Evolutionary conservation across 2,797 vertebrate genomes (phyloP), one percentile per base, ranked within the genome.

Genomic region (Bufotes viridis): DNA sequence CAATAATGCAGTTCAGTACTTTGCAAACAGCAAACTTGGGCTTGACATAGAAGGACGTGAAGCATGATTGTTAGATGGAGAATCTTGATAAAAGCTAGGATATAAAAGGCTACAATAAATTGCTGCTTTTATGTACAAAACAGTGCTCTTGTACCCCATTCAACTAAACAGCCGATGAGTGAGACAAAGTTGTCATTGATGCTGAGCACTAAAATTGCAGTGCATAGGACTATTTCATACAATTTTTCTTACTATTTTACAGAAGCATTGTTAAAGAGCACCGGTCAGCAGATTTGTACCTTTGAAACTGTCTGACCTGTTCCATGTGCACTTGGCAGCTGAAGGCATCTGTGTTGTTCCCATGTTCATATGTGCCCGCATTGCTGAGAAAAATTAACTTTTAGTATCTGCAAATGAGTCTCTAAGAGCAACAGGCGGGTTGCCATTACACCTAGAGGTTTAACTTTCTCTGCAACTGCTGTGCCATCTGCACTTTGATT

Each of bases 41-140:
- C 78, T 81, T 63, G 57, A 60, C 63, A 20, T 70, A 20, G 65
- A 82, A 69, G 81, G 11, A 53, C 22, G 53, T 34, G 58, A 81
- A 65, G 79, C 60, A 63, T 63, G 60, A 49, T 61, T 34, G 29
- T 12, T 34, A 61, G 17, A 29, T 42, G 26, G 17, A 63, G 60
- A 42, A 60, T 63, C 11, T 42, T 81, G 14, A 11, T 75, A 22
- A 1, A 53, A 75, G n/a, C 42, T 51, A 75, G 72, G 72, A n/a
- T 51, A 75, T 75, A 75, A 51, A 75, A 51, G 20, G 15, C 49
- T 75, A 75, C 18, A 75, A 75, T 75, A 53, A 53, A 75, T 12
- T 51, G 17, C 3, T 75, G 42, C 42, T 29, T 75, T 75, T 75
- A 22, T 75, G 42, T 22, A 7, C 42, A 75, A 74, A 74, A 74